Percentiles rank a stretch among this genome's conserved stretches.
Conservation (phyloP, 2,888 invertebrate genomes). For the Isotomurus palustris region DNA sequence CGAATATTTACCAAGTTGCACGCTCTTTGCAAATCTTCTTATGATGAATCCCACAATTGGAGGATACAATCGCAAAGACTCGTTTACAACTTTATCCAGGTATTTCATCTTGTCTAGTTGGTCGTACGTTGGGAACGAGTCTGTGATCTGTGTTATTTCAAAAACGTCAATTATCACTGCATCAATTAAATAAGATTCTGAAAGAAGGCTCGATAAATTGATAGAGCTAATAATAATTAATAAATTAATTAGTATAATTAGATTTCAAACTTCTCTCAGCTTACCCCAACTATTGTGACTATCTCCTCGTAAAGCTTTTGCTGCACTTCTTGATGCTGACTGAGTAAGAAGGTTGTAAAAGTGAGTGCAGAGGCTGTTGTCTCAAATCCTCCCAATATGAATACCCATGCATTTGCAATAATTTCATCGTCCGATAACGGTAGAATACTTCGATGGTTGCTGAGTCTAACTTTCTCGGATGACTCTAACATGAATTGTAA, state of each 20-base stretch:
- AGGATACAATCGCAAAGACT: slow-evolving; percentile 52
- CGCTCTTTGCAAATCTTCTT: slow-evolving; percentile 34
- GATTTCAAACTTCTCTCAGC: too few species aligned
- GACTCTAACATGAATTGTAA: slow-evolving; percentile 52
- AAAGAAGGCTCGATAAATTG: too few species aligned
- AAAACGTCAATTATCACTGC: neutral
- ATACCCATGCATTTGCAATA: slow-evolving; percentile 51
- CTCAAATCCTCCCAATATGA: slow-evolving; percentile 56
- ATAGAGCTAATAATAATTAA: too few species aligned
- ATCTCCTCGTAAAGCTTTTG: slow-evolving; percentile 52
- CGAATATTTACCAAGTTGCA: slow-evolving; percentile 30
- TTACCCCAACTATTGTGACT: slow-evolving; percentile 31
- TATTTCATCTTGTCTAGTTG: slow-evolving; percentile 49
- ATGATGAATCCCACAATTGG: slow-evolving; percentile 46
- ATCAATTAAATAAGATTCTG: too few species aligned
- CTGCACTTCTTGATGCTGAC: slow-evolving; percentile 53
- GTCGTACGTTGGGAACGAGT: slow-evolving; percentile 48
- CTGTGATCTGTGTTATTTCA: too few species aligned
- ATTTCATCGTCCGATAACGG: slow-evolving; percentile 49
- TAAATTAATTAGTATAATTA: too few species aligned
- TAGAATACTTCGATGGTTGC: neutral
- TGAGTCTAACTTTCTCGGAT: neutral
- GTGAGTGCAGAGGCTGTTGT: slow-evolving; percentile 54
- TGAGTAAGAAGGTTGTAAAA: slow-evolving; percentile 52
- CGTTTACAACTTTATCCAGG: slow-evolving; percentile 52